These are phyloP conservation scores for Ostrea edulis DNA, from an alignment of 1,140 invertebrate species.

Conservation along the genomic window DNA sequence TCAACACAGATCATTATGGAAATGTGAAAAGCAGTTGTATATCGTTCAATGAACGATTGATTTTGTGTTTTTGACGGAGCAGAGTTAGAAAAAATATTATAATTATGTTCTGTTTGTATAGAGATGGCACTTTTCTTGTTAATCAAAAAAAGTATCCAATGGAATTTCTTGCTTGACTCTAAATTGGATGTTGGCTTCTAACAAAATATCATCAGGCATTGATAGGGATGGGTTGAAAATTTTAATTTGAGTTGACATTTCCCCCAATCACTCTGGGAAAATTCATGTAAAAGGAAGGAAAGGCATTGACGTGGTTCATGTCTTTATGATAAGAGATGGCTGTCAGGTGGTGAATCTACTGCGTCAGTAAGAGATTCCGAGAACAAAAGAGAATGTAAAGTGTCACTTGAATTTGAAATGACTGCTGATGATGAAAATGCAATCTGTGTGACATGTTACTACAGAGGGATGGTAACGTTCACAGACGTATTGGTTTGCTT, in stretches of 20 bases:
- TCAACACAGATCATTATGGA: slow-evolving; percentile 31
- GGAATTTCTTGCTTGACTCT: background rate
- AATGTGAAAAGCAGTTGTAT: slow-evolving; percentile 34
- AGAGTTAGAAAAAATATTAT: background rate
- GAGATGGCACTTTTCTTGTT: background rate
- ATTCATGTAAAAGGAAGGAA: background rate
- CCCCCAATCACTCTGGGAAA: background rate
- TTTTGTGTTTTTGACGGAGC: background rate
- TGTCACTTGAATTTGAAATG: too few species aligned
- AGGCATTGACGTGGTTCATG: background rate
- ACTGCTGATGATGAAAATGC: too few species aligned
- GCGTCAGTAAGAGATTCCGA: background rate
- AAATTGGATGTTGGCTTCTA: background rate
- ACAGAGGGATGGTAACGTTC: background rate
- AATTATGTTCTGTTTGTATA: background rate
- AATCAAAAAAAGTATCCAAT: background rate
- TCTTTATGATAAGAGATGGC: background rate
- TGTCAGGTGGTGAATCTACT: background rate
- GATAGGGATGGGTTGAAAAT: background rate
- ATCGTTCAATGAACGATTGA: slow-evolving; percentile 11
- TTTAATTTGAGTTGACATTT: too few species aligned
- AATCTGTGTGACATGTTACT: too few species aligned
- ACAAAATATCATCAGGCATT: background rate
- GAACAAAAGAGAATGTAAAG: background rate
- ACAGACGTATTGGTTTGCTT: background rate